A percentile compares a stretch with the other conserved stretches of the same genome.
These are phyloP conservation scores for Lagopus leucura DNA, from an alignment of 2,113 vertebrate genomes.

Conservation along the genomic window DNA sequence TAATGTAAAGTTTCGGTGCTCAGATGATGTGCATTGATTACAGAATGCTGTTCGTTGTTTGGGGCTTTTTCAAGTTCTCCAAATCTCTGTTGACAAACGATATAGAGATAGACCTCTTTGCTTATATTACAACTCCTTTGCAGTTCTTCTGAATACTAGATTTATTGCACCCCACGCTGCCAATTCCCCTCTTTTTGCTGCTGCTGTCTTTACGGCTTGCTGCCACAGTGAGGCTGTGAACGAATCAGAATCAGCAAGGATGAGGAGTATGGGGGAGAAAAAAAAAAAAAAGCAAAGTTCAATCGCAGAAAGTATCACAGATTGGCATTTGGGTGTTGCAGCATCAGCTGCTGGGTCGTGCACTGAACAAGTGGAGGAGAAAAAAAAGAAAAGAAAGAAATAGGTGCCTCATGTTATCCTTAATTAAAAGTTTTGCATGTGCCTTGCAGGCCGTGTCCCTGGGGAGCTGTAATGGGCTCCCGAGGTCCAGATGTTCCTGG, in stretches of 20 bases:
- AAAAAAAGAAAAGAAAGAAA: not conserved
- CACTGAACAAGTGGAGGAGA: not conserved
- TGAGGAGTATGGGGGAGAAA: not conserved
- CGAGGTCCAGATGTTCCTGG: conserved; percentile 11
- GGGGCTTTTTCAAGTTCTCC: conserved; percentile 39
- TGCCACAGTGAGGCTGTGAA: conserved; percentile 33
- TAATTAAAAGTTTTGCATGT: conserved; percentile 46
- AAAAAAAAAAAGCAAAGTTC: not conserved
- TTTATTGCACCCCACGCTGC: not conserved
- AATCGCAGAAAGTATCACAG: not conserved
- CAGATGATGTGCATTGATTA: conserved; percentile 55
- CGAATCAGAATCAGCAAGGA: not conserved
- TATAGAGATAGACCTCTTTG: conserved; percentile 36
- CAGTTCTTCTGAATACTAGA: not conserved
- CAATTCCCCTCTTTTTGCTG: not conserved
- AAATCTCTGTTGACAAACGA: conserved; percentile 34
- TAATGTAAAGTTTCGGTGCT: conserved; percentile 44
- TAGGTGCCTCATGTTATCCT: not conserved
- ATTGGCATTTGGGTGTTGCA: not conserved
- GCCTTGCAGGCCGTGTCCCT: not conserved
- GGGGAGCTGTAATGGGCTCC: not conserved
- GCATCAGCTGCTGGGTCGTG: not conserved
- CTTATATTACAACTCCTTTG: not conserved
- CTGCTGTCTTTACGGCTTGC: conserved; percentile 50
- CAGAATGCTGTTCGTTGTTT: conserved; percentile 52